Base-by-base conservation (phyloP, 2,888 invertebrate genomes). In the Pelosia muscerda region DNA sequence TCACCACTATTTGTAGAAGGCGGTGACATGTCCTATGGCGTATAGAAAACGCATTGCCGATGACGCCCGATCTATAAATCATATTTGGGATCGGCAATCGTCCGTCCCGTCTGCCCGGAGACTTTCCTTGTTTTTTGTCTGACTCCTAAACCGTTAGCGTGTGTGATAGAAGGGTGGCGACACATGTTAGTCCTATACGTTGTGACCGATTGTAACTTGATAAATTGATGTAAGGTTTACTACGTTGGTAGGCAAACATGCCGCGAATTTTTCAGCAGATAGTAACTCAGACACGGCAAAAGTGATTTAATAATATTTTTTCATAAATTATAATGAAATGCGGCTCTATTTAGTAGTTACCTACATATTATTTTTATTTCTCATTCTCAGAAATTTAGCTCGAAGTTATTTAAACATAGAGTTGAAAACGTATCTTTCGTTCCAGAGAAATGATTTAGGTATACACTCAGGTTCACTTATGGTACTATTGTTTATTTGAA, bases 21-120 rank as follows among this genome's bases (percentile, higher is more conserved):
- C 81, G 87, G 85, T 88, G 90, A 88, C 89, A 88, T 80, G 81
- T 84, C 85, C 84, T 79, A 82, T 92, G 92, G 92, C 90, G 91
- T 90, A 91, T 90, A 92, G 91, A 92, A 94, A 92, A 89, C 92
- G 91, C 88, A 93, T 92, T 94, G 94, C 85, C 88, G 87, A 86
- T 94, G 94, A 94, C 94, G 91, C 88, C 83, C 87, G 86, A 88
- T 91, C 94, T 93, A 95, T 95, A 94, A 95, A 95, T 95, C 94
- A 95, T 93, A 90, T 92, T 88, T 84, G 89, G 90, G 89, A 86
- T 88, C 87, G 88, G 86, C 89, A 90, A 87, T 90, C 90, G 91
- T 89, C 90, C 88, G 85, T 85, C 89, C 88, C 88, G 90, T 87
- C 89, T 88, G 88, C 84, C 82, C 83, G 82, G 83, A 80, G 88